A percentile compares a stretch with the other conserved stretches of the same genome.
These are phyloP conservation scores for Leptocoma aspasia DNA, from an alignment of 2,113 vertebrate genomes.

Conservation along the genomic window DNA sequence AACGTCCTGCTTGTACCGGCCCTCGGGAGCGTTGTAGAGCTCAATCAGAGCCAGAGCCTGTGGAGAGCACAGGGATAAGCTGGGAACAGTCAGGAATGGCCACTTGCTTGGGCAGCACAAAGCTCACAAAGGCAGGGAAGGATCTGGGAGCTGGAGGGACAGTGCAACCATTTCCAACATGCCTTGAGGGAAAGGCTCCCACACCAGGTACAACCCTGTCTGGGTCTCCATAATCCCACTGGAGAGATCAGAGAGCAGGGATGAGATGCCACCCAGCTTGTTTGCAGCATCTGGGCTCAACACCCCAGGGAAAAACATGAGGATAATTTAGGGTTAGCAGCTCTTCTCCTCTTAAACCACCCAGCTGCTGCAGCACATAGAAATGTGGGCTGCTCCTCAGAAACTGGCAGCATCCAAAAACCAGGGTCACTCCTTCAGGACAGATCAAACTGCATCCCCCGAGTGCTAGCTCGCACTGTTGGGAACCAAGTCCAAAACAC, in stretches of 20 bases:
- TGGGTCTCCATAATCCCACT: neutral
- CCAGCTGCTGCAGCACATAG: neutral
- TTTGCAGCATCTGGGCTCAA: neutral
- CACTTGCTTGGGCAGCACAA: neutral
- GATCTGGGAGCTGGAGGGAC: neutral
- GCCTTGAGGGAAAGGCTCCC: neutral
- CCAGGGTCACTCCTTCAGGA: neutral
- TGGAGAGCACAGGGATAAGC: neutral
- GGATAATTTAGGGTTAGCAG: neutral
- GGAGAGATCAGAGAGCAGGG: neutral
- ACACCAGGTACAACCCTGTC: fast-evolving
- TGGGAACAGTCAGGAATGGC: neutral
- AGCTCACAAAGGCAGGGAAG: neutral
- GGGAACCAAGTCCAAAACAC: neutral
- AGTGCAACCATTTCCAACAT: neutral
- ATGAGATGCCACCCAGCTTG: neutral
- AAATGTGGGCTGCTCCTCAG: neutral
- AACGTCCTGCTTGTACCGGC: conserved; percentile 96
- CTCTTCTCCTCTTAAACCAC: neutral
- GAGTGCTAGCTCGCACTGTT: fast-evolving
- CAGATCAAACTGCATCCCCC: neutral
- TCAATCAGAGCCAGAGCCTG: conserved; percentile 96
- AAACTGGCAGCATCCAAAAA: neutral
- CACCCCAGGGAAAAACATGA: fast-evolving
- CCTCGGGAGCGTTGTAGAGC: conserved; percentile 94